Evolutionary conservation across 2,797 vertebrate genomes (phyloP), one percentile per base, ranked within the genome.

Genomic region (Gastrophryne carolinensis): DNA sequence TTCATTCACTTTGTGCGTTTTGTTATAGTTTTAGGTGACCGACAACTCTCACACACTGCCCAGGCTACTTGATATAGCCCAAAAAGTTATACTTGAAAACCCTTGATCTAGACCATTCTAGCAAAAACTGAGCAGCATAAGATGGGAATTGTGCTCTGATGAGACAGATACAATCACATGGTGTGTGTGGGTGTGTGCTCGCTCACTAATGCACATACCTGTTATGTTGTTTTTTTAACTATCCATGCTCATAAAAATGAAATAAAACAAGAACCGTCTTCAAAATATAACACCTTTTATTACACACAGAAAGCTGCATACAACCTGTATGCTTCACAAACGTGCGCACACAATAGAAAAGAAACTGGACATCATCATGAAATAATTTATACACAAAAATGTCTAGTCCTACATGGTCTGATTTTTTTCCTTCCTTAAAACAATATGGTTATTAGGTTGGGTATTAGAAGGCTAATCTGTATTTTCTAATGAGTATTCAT

Each of bases 231-330:
- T n/a, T n/a, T n/a, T n/a, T n/a, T n/a, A n/a, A n/a, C 1, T 15
- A 3, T 24, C n/a, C 13, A 56, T 35, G 9, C 26, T 2, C 13
- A 44, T 13, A 13, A 24, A 10, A 39, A 62, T 12, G 17, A n/a
- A 24, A 69, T 19, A 32, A 2, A 12, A 34, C 26, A 15, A 27
- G 1, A 15, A 24, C 19, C 17, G 24, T 2, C 32, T 49, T 66
- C 39, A 49, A 57, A 66, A 27, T 57, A 39, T 2, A 65, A 74
- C 3, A 67, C 27, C 13, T 26, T 74, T 66, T 74, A 67, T 73
- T 66, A 67, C 37, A 65, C 37, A 65, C 53, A 74, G 39, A 19
- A 27, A 6, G 21, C 37, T 12, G 61, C 19, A 65, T 47, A 73
- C 52, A 73, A 44, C 21, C 19, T 30, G 12, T 56, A 19, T n/a